phyloP scores from a whole-genome alignment of 2,113 vertebrate species.

The Cercopithecus mona region DNA sequence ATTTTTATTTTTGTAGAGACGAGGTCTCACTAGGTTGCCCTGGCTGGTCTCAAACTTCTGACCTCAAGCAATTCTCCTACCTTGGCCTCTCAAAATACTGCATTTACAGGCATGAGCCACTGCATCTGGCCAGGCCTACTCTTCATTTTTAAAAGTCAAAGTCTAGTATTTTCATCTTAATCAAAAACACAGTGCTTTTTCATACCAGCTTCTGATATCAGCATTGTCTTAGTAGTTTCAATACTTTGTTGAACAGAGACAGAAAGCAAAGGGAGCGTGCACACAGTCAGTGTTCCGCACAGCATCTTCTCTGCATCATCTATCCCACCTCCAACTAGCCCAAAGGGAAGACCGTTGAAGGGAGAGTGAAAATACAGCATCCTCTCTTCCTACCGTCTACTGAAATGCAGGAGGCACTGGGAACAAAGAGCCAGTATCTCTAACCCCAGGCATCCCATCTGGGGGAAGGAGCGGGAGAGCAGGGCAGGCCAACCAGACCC shows the following conservation, averaged over 20 bases:
- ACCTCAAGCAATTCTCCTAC: too few species aligned
- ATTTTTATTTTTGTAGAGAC: too few species aligned
- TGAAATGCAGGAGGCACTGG: background rate
- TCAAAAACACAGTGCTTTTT: background rate
- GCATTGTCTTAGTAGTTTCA: background rate
- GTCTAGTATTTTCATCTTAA: background rate
- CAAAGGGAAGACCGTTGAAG: background rate
- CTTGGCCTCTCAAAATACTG: too few species aligned
- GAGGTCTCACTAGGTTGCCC: too few species aligned
- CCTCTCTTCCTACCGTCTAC: background rate
- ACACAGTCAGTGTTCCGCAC: rapidly evolving
- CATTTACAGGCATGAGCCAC: too few species aligned
- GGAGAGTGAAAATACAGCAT: rapidly evolving
- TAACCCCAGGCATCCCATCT: too few species aligned
- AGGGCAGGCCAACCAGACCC: background rate
- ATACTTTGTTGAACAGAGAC: background rate
- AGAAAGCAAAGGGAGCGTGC: background rate
- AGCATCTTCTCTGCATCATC: too few species aligned
- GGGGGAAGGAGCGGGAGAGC: background rate
- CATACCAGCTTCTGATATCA: background rate
- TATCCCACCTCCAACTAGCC: background rate
- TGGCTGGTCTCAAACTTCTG: too few species aligned
- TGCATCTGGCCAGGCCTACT: background rate
- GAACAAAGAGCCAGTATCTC: background rate
- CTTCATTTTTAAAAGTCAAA: background rate